Percentiles rank a stretch among this genome's conserved stretches.
Evolutionary conservation across 2,888 invertebrate genomes (phyloP).

Genomic region (Temnothorax unifasciatus): DNA sequence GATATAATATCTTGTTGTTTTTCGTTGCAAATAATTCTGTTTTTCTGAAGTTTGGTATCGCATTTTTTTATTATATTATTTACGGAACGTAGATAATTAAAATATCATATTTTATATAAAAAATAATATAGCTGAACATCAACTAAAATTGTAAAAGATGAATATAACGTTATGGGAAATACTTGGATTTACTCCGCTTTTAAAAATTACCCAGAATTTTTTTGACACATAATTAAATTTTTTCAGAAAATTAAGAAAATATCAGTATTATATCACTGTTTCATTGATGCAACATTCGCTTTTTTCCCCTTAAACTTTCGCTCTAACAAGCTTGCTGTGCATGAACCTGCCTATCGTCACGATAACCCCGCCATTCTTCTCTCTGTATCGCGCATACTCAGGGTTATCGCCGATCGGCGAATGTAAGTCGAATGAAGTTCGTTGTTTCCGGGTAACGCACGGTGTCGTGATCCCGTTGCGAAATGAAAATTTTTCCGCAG

Average conservation of each 20-base stretch:
- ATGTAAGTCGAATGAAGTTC: conserved; percentile 58
- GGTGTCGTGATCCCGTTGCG: conserved; percentile 40
- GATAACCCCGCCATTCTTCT: conserved; percentile 68
- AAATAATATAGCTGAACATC: background rate
- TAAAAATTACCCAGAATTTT: background rate
- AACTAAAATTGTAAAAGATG: background rate
- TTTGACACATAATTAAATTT: background rate
- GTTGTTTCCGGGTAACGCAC: conserved; percentile 70
- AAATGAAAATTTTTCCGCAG: conserved; percentile 29
- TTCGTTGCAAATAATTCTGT: background rate
- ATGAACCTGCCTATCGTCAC: conserved; percentile 67
- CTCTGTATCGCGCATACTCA: conserved; percentile 52
- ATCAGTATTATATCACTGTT: background rate
- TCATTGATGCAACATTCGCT: conserved; percentile 12
- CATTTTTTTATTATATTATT: background rate
- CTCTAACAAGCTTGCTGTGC: conserved; percentile 49
- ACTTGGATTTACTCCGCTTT: background rate
- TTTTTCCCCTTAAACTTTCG: background rate
- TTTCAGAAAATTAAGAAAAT: background rate
- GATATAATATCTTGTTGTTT: background rate
- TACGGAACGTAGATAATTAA: background rate
- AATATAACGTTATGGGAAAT: background rate
- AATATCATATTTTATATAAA: background rate
- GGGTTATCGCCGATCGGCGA: conserved; percentile 64
- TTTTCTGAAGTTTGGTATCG: background rate